Base-by-base conservation (phyloP, 2,113 vertebrate species). In the Ictalurus punctatus region DNA sequence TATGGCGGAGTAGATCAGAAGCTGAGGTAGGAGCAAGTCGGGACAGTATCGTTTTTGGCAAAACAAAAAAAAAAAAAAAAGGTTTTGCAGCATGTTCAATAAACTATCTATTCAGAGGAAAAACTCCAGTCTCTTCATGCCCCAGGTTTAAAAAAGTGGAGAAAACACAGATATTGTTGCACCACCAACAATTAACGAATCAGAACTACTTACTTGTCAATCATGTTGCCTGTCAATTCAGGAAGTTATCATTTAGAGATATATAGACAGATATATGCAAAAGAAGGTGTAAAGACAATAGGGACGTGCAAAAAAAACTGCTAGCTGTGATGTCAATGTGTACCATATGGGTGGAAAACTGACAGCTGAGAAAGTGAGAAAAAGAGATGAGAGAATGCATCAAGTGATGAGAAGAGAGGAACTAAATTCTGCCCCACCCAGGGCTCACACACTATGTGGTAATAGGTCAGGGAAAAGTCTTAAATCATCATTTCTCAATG, bases 241-340 rank as follows among this genome's bases (percentile, higher is more conserved):
- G 1, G 34, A 30, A 34, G 52, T 78, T 40, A 37, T 40, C 9
- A 23, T 78, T 78, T 25, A 40, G 19, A 34, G 34, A 34, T 34
- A 34, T 34, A 34, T 34, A 34, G 34, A 34, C 34, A 34, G 3
- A 44, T 44, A 4, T 44, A 44, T 44, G 58, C 30, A 59, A 59
- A 58, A 19, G 13, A 40, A 40, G 23, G 4, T 40, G 34, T 83
- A 63, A 83, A 7, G 19, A 12, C 6, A 23, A 19, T 9, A 17
- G 6, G n/a, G 27, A 44, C 10, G 30, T 58, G 44, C 2, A 59
- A 81, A 52, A 52, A 80, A 61, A 44, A 58, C 48, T 78, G 65
- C 48, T 71, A 9, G 34, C 59, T 48, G 61, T 87, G 91, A 91
- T 86, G 88, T 92, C 91, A 91, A 90, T 84, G 85, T 63, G 59